A percentile compares a stretch with the other conserved stretches of the same genome.
phyloP scores from a whole-genome alignment of 2,113 vertebrate species.

The Pygoscelis adeliae region DNA sequence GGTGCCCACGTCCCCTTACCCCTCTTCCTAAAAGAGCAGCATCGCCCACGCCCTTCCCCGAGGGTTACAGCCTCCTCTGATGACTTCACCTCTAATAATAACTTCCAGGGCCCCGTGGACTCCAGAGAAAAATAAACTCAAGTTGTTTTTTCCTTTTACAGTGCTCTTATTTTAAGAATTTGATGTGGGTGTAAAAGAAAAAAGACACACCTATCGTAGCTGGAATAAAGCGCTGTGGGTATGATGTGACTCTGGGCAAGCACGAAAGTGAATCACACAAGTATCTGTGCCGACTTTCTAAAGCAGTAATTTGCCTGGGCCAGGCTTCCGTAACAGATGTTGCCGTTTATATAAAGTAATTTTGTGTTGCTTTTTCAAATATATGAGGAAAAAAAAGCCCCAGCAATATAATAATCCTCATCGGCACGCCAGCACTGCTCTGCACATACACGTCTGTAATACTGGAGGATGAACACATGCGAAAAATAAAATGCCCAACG shows the following conservation, averaged over 20 bases:
- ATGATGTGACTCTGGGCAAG: constrained; percentile 33
- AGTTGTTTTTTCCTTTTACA: constrained; percentile 35
- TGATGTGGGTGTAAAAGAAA: constrained; percentile 43
- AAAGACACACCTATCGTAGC: constrained; percentile 43
- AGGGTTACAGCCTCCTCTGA: not conserved
- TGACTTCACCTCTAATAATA: constrained; percentile 54
- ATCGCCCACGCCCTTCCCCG: not conserved
- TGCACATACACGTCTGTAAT: not conserved
- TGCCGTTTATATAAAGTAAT: not conserved
- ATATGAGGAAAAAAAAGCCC: not conserved
- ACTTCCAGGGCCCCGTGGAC: not conserved
- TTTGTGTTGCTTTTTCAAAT: not conserved
- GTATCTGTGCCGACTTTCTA: not conserved
- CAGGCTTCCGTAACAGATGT: constrained; percentile 27
- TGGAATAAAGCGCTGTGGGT: constrained; percentile 20
- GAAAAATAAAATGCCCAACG: not conserved
- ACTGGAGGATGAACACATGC: not conserved
- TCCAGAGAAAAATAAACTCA: constrained; percentile 47
- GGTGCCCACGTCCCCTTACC: not conserved
- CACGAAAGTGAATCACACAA: constrained; percentile 12
- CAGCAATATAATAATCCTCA: not conserved
- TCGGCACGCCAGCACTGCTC: not conserved
- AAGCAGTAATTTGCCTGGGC: constrained; percentile 38
- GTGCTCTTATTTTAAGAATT: constrained; percentile 61
- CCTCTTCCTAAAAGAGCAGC: not conserved